phyloP scores from a whole-genome alignment of 37 sponge, comb jelly and placozoan genomes.

The Cliona cf. orientalis region DNA sequence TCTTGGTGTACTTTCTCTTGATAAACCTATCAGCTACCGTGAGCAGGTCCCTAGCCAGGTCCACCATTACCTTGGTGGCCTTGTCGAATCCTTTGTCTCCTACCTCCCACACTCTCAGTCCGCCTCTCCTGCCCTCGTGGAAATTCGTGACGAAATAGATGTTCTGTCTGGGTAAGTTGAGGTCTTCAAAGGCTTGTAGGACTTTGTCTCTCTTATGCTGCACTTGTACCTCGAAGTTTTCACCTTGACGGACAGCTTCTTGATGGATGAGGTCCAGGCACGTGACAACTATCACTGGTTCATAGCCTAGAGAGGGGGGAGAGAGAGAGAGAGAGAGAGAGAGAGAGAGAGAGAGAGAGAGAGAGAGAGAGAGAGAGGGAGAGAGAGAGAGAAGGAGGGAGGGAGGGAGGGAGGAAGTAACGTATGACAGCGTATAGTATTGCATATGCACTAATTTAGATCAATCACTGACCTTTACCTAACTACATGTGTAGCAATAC shows the following conservation, averaged over 20 bases:
- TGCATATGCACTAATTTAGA: not conserved
- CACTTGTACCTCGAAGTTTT: conserved; percentile 77
- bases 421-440: not conserved
- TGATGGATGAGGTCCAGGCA: conserved; percentile 88
- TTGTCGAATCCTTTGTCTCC: conserved; percentile 77
- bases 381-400: conserved; percentile 25
- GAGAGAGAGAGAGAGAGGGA: conserved; percentile 37
- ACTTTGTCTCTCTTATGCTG: conserved; percentile 81
- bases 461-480: not conserved
- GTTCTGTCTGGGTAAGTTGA: conserved; percentile 73
- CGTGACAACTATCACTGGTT: conserved; percentile 90
- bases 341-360: conserved; percentile 17
- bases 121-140: conserved; percentile 74
- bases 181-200: conserved; percentile 84
- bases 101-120: conserved; percentile 69
- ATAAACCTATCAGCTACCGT: conserved; percentile 77
- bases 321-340: conserved; percentile 17
- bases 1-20: conserved; percentile 57
- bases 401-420: conserved; percentile 1
- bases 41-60: conserved; percentile 67
- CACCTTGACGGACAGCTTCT: conserved; percentile 57
- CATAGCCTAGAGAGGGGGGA: conserved; percentile 72
- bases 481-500: not conserved
- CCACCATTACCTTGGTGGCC: conserved; percentile 76
- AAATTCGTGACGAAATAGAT: conserved; percentile 92